Conservation (phyloP, 1,140 invertebrate species). For the Panagrolaimus sp. region DNA sequence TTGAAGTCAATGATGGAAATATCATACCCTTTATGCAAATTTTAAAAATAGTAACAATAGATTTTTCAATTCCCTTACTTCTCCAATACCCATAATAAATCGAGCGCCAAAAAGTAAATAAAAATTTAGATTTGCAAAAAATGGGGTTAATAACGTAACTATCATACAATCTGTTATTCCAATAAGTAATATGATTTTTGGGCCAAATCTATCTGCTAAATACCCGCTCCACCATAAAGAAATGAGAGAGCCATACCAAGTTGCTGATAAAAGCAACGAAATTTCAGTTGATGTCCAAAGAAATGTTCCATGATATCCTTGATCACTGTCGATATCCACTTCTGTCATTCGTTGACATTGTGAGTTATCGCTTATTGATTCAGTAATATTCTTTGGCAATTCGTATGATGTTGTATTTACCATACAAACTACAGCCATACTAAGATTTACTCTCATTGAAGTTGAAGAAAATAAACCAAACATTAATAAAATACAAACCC, state of each 20-base stretch:
- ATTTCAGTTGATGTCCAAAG: not conserved
- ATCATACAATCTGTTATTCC: conserved; percentile 4
- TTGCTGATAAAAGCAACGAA: conserved; percentile 15
- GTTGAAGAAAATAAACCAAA: not conserved
- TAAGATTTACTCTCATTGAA: not conserved
- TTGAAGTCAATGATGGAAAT: conserved; percentile 1
- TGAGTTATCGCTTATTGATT: not conserved
- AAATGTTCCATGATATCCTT: conserved; percentile 4
- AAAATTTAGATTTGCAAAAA: not conserved
- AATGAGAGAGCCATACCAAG: not conserved
- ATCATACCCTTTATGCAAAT: conserved; percentile 1
- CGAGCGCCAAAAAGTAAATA: not conserved
- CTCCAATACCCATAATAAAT: conserved; percentile 16
- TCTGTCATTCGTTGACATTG: not conserved
- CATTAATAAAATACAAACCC: not conserved
- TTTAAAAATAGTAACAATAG: not conserved
- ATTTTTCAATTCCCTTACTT: not conserved
- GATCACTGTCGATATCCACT: not conserved
- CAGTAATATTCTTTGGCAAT: not conserved
- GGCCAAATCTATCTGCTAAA: conserved; percentile 1
- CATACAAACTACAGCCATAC: conserved; percentile 18
- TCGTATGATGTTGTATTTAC: not conserved
- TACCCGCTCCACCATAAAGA: not conserved
- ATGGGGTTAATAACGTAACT: not conserved
- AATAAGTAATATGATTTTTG: not conserved